A percentile compares a stretch with the other conserved stretches of the same genome.
Evolutionary conservation across 2,797 vertebrate genomes (phyloP).

Genomic region (Lagocephalus sceleratus): DNA sequence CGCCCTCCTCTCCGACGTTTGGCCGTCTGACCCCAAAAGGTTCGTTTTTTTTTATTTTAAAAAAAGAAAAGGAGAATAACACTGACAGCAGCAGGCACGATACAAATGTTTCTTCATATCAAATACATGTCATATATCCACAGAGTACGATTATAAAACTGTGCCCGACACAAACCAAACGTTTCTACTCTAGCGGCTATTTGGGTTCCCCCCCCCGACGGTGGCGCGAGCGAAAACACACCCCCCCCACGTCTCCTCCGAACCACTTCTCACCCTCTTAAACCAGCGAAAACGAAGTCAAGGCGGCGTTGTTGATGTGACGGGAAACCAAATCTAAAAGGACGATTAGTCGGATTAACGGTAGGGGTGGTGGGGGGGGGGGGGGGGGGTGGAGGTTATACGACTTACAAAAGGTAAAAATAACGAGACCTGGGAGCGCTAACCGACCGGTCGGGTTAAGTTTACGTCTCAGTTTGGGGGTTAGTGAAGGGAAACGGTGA

Average conservation of each 20-base stretch:
- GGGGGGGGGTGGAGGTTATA: slow-evolving; percentile 24
- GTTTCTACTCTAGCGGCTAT: slow-evolving; percentile 53
- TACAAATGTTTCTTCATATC: slow-evolving; percentile 75
- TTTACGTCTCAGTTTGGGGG: slow-evolving; percentile 43
- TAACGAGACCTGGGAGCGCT: slow-evolving; percentile 49
- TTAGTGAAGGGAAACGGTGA: slow-evolving; percentile 61
- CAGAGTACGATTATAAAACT: slow-evolving; percentile 76
- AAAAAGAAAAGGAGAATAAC: slow-evolving; percentile 40
- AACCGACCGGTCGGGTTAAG: slow-evolving; percentile 1
- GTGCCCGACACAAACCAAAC: slow-evolving; percentile 66
- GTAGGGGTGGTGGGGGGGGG: too few species aligned
- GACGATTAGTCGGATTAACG: slow-evolving; percentile 25
- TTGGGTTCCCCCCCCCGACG: slow-evolving; percentile 9
- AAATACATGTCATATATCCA: slow-evolving; percentile 79
- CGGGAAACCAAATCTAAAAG: slow-evolving; percentile 19
- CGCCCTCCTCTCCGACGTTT: slow-evolving; percentile 13
- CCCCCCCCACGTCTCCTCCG: too few species aligned
- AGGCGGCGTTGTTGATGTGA: neutral
- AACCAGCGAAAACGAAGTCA: too few species aligned
- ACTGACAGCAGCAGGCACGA: slow-evolving; percentile 78
- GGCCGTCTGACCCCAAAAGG: slow-evolving; percentile 34
- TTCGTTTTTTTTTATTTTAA: slow-evolving; percentile 36
- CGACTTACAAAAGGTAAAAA: slow-evolving; percentile 61
- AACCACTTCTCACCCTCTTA: too few species aligned
- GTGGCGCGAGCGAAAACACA: slow-evolving; percentile 47